Base-by-base conservation (phyloP, 1,140 invertebrate genomes). In the Physella acuta region DNA sequence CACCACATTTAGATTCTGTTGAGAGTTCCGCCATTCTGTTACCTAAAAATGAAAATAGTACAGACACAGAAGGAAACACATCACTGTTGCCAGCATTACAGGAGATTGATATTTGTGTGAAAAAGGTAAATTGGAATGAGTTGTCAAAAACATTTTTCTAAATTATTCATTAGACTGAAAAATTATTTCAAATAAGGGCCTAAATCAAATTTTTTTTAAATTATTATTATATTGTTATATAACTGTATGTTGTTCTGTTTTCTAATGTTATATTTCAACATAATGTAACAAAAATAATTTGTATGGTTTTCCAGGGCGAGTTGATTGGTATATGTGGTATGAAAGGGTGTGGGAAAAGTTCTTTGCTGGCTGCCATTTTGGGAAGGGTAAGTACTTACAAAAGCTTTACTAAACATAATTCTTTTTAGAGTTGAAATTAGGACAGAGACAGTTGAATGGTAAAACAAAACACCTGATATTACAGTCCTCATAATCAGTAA, bases 261-360 rank as follows among this genome's bases (percentile, higher is more conserved):
- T n/a, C n/a, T n/a, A n/a, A n/a, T n/a, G n/a, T n/a, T n/a, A n/a
- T n/a, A n/a, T n/a, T n/a, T n/a, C n/a, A n/a, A n/a, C n/a, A n/a
- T n/a, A n/a, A n/a, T n/a, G n/a, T n/a, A n/a, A n/a, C n/a, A n/a
- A n/a, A n/a, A n/a, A n/a, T n/a, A n/a, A n/a, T n/a, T n/a, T n/a
- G n/a, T n/a, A n/a, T n/a, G n/a, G n/a, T 30, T 39, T 65, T 76
- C 51, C 73, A 89, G 84, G 88, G 88, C 33, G 85, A 86, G 71
- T 76, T 91, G n/a, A 82, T 91, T 61, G 91, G 90, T 26, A 86
- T 92, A 53, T 91, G 90, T 39, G 94, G 94, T 26, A 88, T 89
- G 44, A 94, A 96, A 1, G 94, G 94, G 62, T 90, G 92, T 28
- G 95, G 94, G 37, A 97, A 97, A 86, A 93, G 91, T 77, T 95